These are phyloP conservation scores for Brachionus plicatilis DNA, from an alignment of 1,140 invertebrate genomes.

Conservation along the genomic window DNA sequence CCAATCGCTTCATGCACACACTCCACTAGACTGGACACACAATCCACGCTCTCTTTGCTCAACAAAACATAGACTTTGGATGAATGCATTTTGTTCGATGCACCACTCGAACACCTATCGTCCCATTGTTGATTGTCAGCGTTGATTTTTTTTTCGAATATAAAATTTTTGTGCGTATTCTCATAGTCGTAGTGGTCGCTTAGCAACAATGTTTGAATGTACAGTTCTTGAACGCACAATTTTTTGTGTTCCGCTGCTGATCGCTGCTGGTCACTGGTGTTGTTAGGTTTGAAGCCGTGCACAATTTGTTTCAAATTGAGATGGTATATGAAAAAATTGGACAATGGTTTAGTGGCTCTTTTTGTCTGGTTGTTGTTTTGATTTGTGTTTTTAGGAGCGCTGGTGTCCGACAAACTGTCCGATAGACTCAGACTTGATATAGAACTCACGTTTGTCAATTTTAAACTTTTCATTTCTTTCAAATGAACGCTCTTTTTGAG, in stretches of 20 bases:
- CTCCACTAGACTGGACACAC: background rate
- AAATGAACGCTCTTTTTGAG: background rate
- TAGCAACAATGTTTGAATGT: slow-evolving; percentile 6
- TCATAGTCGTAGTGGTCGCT: slow-evolving; percentile 6
- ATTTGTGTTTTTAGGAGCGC: background rate
- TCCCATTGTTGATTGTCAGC: background rate
- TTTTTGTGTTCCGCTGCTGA: background rate
- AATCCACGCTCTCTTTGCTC: background rate
- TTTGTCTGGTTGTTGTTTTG: background rate
- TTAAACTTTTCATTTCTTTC: background rate
- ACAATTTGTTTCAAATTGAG: slow-evolving; percentile 16
- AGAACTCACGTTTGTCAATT: background rate
- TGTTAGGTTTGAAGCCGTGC: background rate
- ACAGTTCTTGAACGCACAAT: background rate
- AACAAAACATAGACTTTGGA: background rate
- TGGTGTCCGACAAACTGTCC: too few species aligned
- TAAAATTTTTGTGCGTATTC: background rate
- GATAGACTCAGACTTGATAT: background rate
- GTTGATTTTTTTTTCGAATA: background rate
- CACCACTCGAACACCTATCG: background rate
- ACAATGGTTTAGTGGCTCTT: background rate
- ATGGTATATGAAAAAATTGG: background rate
- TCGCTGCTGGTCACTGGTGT: too few species aligned
- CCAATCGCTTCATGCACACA: background rate
- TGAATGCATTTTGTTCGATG: background rate